Evolutionary conservation across 2,888 invertebrate genomes (phyloP), one percentile per base, ranked within the genome.

Genomic region (Folsomia candida): DNA sequence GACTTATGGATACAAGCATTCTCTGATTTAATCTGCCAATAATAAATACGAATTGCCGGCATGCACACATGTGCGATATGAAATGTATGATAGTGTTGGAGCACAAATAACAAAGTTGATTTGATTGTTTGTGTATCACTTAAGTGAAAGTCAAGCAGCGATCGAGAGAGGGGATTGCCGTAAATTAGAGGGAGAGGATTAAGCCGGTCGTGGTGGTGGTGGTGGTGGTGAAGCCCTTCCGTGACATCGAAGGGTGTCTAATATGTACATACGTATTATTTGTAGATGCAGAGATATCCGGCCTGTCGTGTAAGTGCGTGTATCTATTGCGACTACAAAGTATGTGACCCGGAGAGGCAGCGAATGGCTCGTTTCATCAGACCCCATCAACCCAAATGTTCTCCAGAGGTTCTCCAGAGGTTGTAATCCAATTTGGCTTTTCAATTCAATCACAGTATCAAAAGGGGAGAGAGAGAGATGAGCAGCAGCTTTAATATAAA

Each of bases 351-450:
- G 4, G 14, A 37, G 14, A 37, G 4, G 37, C 37, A 37, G 14
- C 4, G 14, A 14, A 37, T 37, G 6, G 14, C 14, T 37, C 14
- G 73, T 79, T 79, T 80, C 78, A 80, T 80, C 79, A 77, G 76
- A 71, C 59, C 71, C 71, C 72, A 76, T 74, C 77, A 78, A 76
- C 72, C 74, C 70, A 78, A 80, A 80, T 78, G 78, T 78, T 79
- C 80, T 80, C 80, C 78, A 75, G 80, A 78, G 80, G 78, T 78
- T 79, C 80, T 80, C 80, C 78, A 75, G 80, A 78, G 80, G 78
- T 75, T 80, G 78, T 80, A 80, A 80, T 80, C 77, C 80, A 80
- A 80, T 80, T 80, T 80, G 80, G 78, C 77, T 80, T 78, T 80
- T 80, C 80, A 80, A 80, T 80, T 80, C 80, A 80, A 80, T 80